Evolutionary conservation across 2,797 vertebrate genomes (phyloP).

Genomic region (Notolepis coatsorum): DNA sequence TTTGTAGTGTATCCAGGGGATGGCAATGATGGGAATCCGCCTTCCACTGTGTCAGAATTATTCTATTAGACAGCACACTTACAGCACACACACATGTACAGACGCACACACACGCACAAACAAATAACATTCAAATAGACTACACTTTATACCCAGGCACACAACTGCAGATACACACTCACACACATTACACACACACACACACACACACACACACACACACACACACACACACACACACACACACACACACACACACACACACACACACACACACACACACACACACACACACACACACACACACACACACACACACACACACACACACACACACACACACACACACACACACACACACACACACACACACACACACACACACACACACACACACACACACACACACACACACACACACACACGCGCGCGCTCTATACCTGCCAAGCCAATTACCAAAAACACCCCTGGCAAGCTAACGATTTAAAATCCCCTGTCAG

Average conservation of each 20-base stretch:
- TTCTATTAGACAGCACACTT: conserved; percentile 41
- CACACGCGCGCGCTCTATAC: conserved; percentile 7
- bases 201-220: conserved; percentile 1
- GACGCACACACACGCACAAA: conserved; percentile 8
- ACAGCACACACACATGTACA: conserved; percentile 16
- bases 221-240: conserved; percentile 1
- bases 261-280: conserved; percentile 12
- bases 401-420: conserved; percentile 1
- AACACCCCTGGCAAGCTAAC: conserved; percentile 5
- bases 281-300: conserved; percentile 11
- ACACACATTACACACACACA: neutral
- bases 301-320: conserved; percentile 4
- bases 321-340: neutral
- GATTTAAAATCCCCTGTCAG: conserved; percentile 15
- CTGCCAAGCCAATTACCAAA: conserved; percentile 23
- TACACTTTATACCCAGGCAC: conserved; percentile 1
- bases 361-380: too few relatives aligned
- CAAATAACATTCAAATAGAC: too few relatives aligned
- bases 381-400: too few relatives aligned
- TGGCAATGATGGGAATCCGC: conserved; percentile 43
- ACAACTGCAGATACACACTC: neutral
- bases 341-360: too few relatives aligned
- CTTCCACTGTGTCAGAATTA: conserved; percentile 43
- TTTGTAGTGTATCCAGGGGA: conserved; percentile 49
- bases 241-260: conserved; percentile 2